Evolutionary conservation across 2,113 vertebrate genomes (phyloP), one percentile per base, ranked within the genome.

Genomic region (Misgurnus anguillicaudatus): DNA sequence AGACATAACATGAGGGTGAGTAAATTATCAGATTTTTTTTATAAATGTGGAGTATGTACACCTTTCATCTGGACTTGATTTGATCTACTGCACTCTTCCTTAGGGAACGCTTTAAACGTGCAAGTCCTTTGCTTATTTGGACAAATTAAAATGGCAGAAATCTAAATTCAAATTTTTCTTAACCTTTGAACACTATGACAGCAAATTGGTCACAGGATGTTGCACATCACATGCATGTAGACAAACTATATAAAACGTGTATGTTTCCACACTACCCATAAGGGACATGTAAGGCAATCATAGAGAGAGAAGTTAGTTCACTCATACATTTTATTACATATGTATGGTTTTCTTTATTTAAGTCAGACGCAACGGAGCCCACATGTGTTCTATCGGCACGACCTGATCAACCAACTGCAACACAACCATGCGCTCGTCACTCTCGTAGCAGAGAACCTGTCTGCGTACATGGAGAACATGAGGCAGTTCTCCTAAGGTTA

Each of bases 391-490:
- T 99, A 99, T 87, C 97, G 98, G 48, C 98, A 99, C 87, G 98
- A 99, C 83, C 94, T 99, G 92, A 99, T 99, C 88, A 99, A 99
- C 94, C 98, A 99, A 87, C 94, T 99, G 82, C 98, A 99, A 92
- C 96, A 98, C 92, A 99, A 98, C 94, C 98, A 99, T 69, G 95
- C 97, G 74, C 92, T 99, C 71, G 98, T 99, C 88, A 99, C 98
- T 21, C 75, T 99, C 87, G 98, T 99, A 84, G 97, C 98, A 81
- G 98, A 99, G 92, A 99, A 99, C 87, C 96, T 99, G 80, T 98
- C 98, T 6, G 95, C 98, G 66, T 99, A 99, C 82, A 99, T 99
- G 98, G 97, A 99, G 87, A 97, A 95, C 84, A 99, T 99, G 96
- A 95, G 97, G 83, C 94, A 98, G 75, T 95, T 98, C 87, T 95